These are phyloP conservation scores for Porites rus DNA, from an alignment of 92 coral and sea anemone species.

Conservation along the genomic window DNA sequence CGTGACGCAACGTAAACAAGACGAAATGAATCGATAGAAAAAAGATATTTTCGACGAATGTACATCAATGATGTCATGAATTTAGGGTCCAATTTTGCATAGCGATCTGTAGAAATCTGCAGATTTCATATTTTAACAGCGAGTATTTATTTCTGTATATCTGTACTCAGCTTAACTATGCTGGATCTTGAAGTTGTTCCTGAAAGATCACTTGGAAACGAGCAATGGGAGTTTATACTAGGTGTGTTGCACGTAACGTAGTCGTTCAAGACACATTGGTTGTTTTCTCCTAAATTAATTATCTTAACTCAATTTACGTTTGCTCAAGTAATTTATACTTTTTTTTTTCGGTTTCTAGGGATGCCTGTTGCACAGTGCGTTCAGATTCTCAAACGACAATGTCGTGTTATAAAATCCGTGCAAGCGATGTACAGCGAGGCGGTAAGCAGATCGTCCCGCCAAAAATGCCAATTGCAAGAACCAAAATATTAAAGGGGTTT, in stretches of 20 bases:
- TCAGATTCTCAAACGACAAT: conserved; percentile 95
- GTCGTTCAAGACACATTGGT: neutral
- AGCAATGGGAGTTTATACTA: conserved; percentile 98
- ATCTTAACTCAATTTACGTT: neutral
- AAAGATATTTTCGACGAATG: neutral
- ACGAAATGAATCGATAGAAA: neutral
- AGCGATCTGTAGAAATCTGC: conserved; percentile 21
- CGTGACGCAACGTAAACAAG: conserved; percentile 83
- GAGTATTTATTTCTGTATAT: neutral
- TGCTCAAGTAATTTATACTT: neutral
- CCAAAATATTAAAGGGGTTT: neutral
- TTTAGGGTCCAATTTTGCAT: conserved; percentile 7
- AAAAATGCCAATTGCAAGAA: neutral
- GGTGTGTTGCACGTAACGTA: conserved; percentile 57
- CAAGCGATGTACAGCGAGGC: conserved; percentile 99
- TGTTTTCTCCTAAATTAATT: neutral
- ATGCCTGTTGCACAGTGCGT: conserved; percentile 99
- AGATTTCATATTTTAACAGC: neutral
- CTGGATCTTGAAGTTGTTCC: conserved; percentile 98
- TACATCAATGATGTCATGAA: conserved; percentile 27
- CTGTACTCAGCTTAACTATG: conserved; percentile 48
- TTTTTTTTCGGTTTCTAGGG: conserved; percentile 53
- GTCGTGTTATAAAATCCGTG: conserved; percentile 92
- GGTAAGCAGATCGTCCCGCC: conserved; percentile 53
- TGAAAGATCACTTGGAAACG: conserved; percentile 97